Conservation (phyloP, 2,113 vertebrate species). For the Xiphophorus couchianus region DNA sequence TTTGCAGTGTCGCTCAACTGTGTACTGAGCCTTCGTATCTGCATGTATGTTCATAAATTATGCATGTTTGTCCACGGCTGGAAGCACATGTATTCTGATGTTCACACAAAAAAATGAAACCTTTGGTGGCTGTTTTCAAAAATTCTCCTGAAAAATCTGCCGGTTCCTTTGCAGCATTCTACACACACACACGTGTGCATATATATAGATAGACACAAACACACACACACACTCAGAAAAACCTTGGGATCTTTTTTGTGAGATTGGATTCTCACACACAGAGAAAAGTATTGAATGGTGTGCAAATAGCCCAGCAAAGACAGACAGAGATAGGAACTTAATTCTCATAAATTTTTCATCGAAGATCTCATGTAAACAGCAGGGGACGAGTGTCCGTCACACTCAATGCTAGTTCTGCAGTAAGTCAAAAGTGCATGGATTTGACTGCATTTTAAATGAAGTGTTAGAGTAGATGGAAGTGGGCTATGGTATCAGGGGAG, state of each 20-base stretch:
- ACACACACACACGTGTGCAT: neutral
- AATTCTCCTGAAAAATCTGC: slow-evolving; percentile 15
- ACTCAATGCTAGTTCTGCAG: neutral
- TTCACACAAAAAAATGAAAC: neutral
- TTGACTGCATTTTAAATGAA: slow-evolving; percentile 3
- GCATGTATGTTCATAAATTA: slow-evolving; percentile 31
- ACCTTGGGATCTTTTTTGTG: slow-evolving; percentile 24
- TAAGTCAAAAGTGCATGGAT: slow-evolving; percentile 5
- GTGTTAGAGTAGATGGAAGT: neutral
- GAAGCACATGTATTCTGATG: slow-evolving; percentile 8
- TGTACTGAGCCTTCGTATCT: neutral
- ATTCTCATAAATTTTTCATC: slow-evolving; percentile 49
- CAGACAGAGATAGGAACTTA: slow-evolving; percentile 34
- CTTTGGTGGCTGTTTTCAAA: neutral
- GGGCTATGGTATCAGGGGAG: neutral
- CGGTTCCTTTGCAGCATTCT: slow-evolving; percentile 45
- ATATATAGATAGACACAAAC: neutral
- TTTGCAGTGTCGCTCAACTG: slow-evolving; percentile 17
- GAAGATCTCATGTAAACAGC: slow-evolving; percentile 40
- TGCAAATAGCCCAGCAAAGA: slow-evolving; percentile 28
- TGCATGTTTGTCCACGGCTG: slow-evolving; percentile 14
- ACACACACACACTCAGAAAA: slow-evolving; percentile 1
- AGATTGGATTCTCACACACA: slow-evolving; percentile 24
- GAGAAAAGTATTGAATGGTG: slow-evolving; percentile 16
- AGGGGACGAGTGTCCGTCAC: slow-evolving; percentile 13